These are phyloP conservation scores for Saccopteryx leptura DNA, from an alignment of 2,113 vertebrate species.

Conservation along the genomic window DNA sequence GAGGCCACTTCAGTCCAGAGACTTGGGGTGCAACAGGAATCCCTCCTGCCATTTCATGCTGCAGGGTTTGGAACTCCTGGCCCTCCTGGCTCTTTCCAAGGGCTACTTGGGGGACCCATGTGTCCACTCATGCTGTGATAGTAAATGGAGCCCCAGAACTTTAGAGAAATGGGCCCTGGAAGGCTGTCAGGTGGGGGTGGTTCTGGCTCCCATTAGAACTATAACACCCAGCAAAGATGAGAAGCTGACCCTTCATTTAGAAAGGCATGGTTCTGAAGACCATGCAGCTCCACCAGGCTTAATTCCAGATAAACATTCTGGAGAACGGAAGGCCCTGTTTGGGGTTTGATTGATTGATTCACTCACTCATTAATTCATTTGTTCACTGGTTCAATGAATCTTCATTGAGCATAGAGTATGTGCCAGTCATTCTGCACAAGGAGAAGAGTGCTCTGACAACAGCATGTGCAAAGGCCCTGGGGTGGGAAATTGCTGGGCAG, in stretches of 20 bases:
- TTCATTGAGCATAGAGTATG: not conserved
- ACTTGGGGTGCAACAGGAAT: not conserved
- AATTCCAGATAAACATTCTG: fast-evolving
- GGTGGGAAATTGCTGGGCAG: not conserved
- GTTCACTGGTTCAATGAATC: not conserved
- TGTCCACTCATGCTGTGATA: fast-evolving
- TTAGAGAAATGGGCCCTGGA: no score
- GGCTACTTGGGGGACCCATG: fast-evolving
- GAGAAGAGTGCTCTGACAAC: not conserved
- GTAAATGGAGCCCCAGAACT: not conserved
- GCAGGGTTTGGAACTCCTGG: not conserved
- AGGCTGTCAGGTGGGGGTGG: not conserved
- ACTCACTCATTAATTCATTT: fast-evolving
- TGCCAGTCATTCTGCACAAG: not conserved
- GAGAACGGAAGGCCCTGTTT: not conserved
- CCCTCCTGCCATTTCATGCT: fast-evolving
- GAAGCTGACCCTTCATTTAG: no score
- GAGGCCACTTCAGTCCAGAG: fast-evolving
- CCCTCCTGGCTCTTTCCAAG: not conserved
- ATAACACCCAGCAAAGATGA: not conserved
- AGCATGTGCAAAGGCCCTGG: not conserved
- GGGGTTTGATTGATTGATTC: not conserved
- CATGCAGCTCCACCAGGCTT: no score
- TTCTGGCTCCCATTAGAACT: not conserved
- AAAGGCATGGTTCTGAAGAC: not conserved